Conservation (phyloP, 2,888 invertebrate genomes). For the Pinctada fucata region DNA sequence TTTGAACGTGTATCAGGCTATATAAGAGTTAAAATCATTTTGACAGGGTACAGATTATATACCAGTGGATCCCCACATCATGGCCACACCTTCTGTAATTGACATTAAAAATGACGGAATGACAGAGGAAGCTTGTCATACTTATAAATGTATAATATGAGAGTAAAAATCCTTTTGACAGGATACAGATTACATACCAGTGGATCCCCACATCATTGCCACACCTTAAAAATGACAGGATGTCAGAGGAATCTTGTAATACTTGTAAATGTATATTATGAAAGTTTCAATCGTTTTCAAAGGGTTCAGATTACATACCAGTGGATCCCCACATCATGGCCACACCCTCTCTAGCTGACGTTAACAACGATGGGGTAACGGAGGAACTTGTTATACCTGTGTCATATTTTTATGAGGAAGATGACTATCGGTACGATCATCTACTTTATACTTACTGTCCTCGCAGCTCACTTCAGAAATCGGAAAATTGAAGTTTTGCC, state of each 20-base stretch:
- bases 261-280: no score
- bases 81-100: slow-evolving; percentile 69
- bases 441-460: background rate
- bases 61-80: slow-evolving; percentile 67
- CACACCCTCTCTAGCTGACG: slow-evolving; percentile 69
- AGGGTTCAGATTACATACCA: slow-evolving; percentile 54
- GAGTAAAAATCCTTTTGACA: slow-evolving; percentile 26
- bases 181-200: slow-evolving; percentile 54
- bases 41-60: slow-evolving; percentile 52
- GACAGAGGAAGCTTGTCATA: slow-evolving; percentile 51
- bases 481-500: no score
- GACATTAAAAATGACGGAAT: slow-evolving; percentile 66
- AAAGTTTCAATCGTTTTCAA: slow-evolving; percentile 12
- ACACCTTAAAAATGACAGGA: no score
- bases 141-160: no score
- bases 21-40: slow-evolving; percentile 36
- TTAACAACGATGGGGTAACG: slow-evolving; percentile 62
- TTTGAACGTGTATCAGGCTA: no score
- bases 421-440: slow-evolving; percentile 63
- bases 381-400: slow-evolving; percentile 71
- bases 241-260: no score
- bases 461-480: no score
- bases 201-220: slow-evolving; percentile 69
- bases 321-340: slow-evolving; percentile 70
- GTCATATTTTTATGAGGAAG: slow-evolving; percentile 70